A percentile compares a stretch with the other conserved stretches of the same genome.
These are phyloP conservation scores for Brachycybe producta DNA, from an alignment of 2,888 invertebrate species.

Conservation along the genomic window DNA sequence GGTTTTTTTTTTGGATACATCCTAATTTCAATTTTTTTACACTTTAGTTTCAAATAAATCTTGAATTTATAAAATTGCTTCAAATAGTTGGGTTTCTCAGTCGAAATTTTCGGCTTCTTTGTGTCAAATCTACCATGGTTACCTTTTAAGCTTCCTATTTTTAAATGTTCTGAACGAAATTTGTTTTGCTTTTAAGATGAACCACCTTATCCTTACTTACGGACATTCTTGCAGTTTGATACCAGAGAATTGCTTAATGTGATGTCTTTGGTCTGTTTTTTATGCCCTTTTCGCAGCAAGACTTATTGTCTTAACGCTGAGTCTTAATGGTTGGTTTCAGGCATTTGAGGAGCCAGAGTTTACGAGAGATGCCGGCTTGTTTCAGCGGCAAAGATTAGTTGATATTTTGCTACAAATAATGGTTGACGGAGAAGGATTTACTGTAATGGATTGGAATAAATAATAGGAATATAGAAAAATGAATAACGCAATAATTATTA, in stretches of 20 bases:
- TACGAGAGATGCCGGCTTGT: constrained; percentile 52
- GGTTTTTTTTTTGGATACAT: too few species aligned
- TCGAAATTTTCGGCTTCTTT: too few species aligned
- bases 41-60: neutral
- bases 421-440: constrained; percentile 47
- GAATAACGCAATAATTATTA: neutral
- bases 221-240: constrained; percentile 64
- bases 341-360: constrained; percentile 73
- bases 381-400: constrained; percentile 60
- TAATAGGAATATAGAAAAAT: neutral
- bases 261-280: constrained; percentile 44
- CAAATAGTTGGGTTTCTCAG: too few species aligned
- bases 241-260: constrained; percentile 75
- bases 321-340: constrained; percentile 23
- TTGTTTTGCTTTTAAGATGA: constrained; percentile 24
- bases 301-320: neutral
- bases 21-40: too few species aligned
- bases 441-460: too few species aligned
- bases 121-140: too few species aligned
- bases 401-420: constrained; percentile 65
- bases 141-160: constrained; percentile 1
- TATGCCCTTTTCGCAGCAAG: neutral
- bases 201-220: constrained; percentile 27
- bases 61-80: too few species aligned
- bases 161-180: neutral